Evolutionary conservation across 2,888 invertebrate genomes (phyloP).

Genomic region (Phorcus lineatus): DNA sequence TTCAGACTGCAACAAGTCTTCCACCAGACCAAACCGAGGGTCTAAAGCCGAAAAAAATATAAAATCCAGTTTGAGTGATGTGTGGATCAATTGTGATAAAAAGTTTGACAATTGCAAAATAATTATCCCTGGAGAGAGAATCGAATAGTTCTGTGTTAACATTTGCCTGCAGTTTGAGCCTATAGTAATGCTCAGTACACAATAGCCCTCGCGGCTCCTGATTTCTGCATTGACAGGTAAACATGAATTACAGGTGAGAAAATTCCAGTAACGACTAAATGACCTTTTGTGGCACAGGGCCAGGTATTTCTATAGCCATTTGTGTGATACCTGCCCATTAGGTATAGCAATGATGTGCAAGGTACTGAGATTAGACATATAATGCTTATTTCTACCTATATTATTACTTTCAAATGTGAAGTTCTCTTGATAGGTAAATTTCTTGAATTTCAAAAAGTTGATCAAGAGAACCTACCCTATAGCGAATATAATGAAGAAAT

Average conservation of each 20-base stretch:
- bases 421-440: too few species aligned
- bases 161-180: not conserved
- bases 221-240: slow-evolving; percentile 8
- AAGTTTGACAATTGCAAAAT: not conserved
- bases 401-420: too few species aligned
- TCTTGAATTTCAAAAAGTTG: too few species aligned
- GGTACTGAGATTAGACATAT: too few species aligned
- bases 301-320: not conserved
- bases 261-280: not conserved
- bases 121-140: not conserved
- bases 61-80: slow-evolving; percentile 17
- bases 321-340: too few species aligned
- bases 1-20: slow-evolving; percentile 55
- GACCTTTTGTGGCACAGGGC: slow-evolving; percentile 15
- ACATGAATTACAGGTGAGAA: slow-evolving; percentile 9
- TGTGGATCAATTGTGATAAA: not conserved
- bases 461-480: too few species aligned
- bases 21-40: slow-evolving; percentile 44
- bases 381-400: too few species aligned
- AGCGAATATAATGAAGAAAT: too few species aligned
- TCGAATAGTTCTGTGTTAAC: not conserved
- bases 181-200: not conserved
- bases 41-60: slow-evolving; percentile 40
- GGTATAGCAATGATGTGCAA: too few species aligned
- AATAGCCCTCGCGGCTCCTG: not conserved